Percentiles rank a stretch among this genome's conserved stretches.
Conservation (phyloP, 92 coral and sea anemone genomes). For the Phenganax stokvisi region DNA sequence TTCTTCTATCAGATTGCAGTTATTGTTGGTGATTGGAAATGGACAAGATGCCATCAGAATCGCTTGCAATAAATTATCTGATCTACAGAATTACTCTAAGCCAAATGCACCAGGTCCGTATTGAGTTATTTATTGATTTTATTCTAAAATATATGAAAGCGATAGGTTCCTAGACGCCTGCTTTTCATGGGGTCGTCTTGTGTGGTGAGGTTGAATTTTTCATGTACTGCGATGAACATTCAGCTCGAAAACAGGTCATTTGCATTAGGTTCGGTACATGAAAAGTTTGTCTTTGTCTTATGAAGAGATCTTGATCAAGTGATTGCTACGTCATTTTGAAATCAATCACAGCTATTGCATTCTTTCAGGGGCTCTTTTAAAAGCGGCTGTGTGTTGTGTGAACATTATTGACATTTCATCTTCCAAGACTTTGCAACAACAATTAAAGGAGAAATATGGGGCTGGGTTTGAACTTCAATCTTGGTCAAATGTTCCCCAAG, state of each 20-base stretch:
- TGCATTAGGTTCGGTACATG: background rate
- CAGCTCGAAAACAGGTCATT: background rate
- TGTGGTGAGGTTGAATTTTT: no score
- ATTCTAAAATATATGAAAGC: background rate
- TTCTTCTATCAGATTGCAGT: constrained; percentile 53
- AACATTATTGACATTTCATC: constrained; percentile 63
- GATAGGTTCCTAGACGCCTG: background rate
- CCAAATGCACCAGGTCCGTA: constrained; percentile 77
- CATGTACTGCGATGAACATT: background rate
- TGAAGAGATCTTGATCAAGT: background rate
- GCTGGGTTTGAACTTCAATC: constrained; percentile 91
- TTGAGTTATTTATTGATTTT: background rate
- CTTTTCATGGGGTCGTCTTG: no score
- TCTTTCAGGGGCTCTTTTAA: constrained; percentile 70
- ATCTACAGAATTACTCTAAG: constrained; percentile 79
- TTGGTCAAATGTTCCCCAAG: constrained; percentile 75
- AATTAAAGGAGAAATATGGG: constrained; percentile 61
- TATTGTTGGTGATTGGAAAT: constrained; percentile 58
- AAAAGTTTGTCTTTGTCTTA: background rate
- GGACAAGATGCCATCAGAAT: constrained; percentile 66
- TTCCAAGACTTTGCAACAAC: constrained; percentile 62
- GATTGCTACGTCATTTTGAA: background rate
- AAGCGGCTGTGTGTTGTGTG: constrained; percentile 85
- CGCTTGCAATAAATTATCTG: constrained; percentile 61
- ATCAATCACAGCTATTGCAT: background rate